Evolutionary conservation across 2,888 invertebrate species (phyloP).

Genomic region (Mesorhabditis sp.): DNA sequence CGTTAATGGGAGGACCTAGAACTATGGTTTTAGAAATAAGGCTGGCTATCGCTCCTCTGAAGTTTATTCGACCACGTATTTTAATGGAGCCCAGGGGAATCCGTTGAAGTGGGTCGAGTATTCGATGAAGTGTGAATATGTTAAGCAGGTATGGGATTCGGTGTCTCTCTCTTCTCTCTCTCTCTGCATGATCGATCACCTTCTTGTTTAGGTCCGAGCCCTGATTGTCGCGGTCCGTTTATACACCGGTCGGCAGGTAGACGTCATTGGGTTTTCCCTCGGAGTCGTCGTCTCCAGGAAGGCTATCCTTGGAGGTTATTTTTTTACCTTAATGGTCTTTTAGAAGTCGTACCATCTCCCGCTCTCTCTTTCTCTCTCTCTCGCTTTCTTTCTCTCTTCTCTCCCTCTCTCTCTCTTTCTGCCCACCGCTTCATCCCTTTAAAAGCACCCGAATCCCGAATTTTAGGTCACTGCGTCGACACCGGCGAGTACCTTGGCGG

Average conservation of each 20-base stretch:
- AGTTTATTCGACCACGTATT: slow-evolving; percentile 55
- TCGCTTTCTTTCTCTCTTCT: neutral
- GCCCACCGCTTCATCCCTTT: too few species aligned
- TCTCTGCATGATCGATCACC: neutral
- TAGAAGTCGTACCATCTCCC: slow-evolving; percentile 3
- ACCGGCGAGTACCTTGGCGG: slow-evolving; percentile 50
- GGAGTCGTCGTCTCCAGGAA: slow-evolving; percentile 55
- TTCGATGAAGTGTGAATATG: slow-evolving; percentile 54
- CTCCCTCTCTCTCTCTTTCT: neutral
- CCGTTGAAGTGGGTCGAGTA: slow-evolving; percentile 55
- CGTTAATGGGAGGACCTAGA: neutral
- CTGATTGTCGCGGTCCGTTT: slow-evolving; percentile 55
- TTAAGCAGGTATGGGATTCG: slow-evolving; percentile 34
- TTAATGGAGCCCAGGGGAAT: slow-evolving; percentile 56
- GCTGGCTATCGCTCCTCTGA: slow-evolving; percentile 42
- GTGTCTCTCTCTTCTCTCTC: neutral
- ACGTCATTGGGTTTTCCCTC: slow-evolving; percentile 54
- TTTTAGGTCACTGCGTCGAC: slow-evolving; percentile 48
- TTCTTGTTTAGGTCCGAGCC: slow-evolving; percentile 43
- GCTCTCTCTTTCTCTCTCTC: neutral
- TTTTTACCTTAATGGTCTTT: neutral
- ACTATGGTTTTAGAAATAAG: slow-evolving; percentile 12
- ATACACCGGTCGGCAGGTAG: slow-evolving; percentile 54
- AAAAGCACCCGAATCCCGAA: neutral
- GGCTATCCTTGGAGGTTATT: slow-evolving; percentile 52